Conservation (phyloP, 1,140 invertebrate species). For the Proctacanthus coquilletti region DNA sequence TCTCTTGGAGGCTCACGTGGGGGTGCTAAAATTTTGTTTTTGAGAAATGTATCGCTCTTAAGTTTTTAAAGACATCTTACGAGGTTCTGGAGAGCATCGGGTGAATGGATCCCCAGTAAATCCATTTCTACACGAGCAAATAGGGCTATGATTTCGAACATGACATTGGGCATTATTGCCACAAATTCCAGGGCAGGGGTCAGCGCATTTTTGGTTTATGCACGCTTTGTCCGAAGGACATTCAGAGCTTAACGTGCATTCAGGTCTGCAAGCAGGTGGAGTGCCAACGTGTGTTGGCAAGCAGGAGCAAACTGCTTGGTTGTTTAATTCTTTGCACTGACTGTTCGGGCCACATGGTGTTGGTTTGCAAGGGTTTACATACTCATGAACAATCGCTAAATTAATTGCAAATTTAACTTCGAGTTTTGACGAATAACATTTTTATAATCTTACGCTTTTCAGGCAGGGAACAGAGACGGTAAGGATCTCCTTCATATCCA, state of each 20-base stretch:
- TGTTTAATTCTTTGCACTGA: conserved; percentile 41
- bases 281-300: conserved; percentile 53
- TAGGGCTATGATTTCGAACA: conserved; percentile 58
- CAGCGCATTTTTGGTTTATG: conserved; percentile 63
- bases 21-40: conserved; percentile 25
- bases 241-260: conserved; percentile 59
- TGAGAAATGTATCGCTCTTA: no score
- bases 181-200: conserved; percentile 63
- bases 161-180: conserved; percentile 60
- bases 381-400: conserved; percentile 8
- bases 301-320: conserved; percentile 58
- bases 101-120: conserved; percentile 56
- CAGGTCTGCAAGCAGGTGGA: conserved; percentile 58
- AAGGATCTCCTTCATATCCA: conserved; percentile 60
- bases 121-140: conserved; percentile 54
- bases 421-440: conserved; percentile 10
- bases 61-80: conserved; percentile 29
- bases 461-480: conserved; percentile 27
- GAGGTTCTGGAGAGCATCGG: conserved; percentile 28
- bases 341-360: conserved; percentile 56
- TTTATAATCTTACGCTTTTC: conserved; percentile 40
- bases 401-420: neutral
- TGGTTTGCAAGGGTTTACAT: conserved; percentile 47
- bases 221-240: conserved; percentile 57
- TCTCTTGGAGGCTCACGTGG: conserved; percentile 18